A percentile compares a stretch with the other conserved stretches of the same genome.
Evolutionary conservation across 2,888 invertebrate genomes (phyloP).

Genomic region (Drepanosiphum platanoidis): DNA sequence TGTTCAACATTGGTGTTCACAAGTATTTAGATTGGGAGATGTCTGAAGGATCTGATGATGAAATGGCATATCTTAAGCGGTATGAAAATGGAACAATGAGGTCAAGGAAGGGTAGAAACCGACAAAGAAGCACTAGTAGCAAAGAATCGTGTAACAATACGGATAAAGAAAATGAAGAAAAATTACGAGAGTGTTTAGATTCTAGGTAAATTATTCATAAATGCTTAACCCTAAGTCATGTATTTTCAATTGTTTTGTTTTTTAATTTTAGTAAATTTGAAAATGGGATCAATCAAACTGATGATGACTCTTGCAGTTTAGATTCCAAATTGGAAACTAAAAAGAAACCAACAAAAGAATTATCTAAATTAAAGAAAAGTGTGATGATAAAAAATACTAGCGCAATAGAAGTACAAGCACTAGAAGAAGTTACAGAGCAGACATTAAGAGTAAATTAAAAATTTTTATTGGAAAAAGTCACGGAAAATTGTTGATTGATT

Average conservation of each 20-base stretch:
- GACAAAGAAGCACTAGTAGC: conserved; percentile 50
- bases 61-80: conserved; percentile 60
- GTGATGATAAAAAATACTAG: conserved; percentile 57
- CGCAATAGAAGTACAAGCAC: conserved; percentile 74
- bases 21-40: conserved; percentile 84
- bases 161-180: conserved; percentile 61
- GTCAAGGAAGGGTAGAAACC: conserved; percentile 51
- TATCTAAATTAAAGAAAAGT: conserved; percentile 48
- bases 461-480: not conserved
- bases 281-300: conserved; percentile 51
- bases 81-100: conserved; percentile 62
- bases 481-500: not conserved
- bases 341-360: conserved; percentile 46
- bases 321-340: conserved; percentile 57
- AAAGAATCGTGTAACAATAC: conserved; percentile 60
- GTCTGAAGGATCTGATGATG: conserved; percentile 73
- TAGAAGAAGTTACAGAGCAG: conserved; percentile 79
- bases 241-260: not conserved
- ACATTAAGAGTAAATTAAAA: conserved; percentile 71
- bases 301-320: conserved; percentile 54
- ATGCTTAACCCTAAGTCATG: not conserved
- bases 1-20: conserved; percentile 83
- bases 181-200: conserved; percentile 53
- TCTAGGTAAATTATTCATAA: conserved; percentile 35
- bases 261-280: conserved; percentile 54